phyloP scores from a whole-genome alignment of 2,888 invertebrate species.

The Scrobipalpa atriplicella region DNA sequence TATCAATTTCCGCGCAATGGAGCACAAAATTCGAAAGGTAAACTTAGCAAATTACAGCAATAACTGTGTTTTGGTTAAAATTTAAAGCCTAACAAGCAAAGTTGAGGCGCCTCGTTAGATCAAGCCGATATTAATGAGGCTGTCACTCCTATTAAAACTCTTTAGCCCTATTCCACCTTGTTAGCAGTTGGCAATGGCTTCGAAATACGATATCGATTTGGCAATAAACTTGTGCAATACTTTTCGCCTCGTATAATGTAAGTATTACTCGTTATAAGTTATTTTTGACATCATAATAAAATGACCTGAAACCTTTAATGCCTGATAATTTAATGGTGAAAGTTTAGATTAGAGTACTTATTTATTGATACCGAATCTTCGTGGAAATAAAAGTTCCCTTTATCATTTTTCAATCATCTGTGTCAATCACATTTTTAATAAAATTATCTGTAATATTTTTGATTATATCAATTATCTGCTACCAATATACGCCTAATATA shows the following conservation, averaged over 20 bases:
- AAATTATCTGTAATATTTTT: no score
- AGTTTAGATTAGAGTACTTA: no score
- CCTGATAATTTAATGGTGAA: no score
- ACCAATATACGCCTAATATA: no score
- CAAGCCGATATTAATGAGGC: slow-evolving; percentile 57
- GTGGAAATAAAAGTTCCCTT: no score
- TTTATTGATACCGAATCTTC: no score
- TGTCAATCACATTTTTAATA: no score
- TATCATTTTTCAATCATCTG: no score
- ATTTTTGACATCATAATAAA: neutral
- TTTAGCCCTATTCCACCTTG: slow-evolving; percentile 53
- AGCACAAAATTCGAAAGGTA: slow-evolving; percentile 9
- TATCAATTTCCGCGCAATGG: slow-evolving; percentile 10
- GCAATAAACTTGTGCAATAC: slow-evolving; percentile 36
- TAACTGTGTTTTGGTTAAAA: slow-evolving; percentile 55
- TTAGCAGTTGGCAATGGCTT: slow-evolving; percentile 49
- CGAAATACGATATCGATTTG: slow-evolving; percentile 43
- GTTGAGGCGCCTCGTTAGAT: slow-evolving; percentile 57
- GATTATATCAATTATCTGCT: no score
- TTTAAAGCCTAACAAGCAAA: slow-evolving; percentile 63
- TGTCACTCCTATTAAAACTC: slow-evolving; percentile 60
- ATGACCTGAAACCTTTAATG: neutral
- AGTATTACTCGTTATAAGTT: neutral
- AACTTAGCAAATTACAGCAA: slow-evolving; percentile 36
- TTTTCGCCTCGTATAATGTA: slow-evolving; percentile 8